These are phyloP conservation scores for Geophilus truncorum DNA, from an alignment of 2,888 invertebrate genomes.

Conservation along the genomic window DNA sequence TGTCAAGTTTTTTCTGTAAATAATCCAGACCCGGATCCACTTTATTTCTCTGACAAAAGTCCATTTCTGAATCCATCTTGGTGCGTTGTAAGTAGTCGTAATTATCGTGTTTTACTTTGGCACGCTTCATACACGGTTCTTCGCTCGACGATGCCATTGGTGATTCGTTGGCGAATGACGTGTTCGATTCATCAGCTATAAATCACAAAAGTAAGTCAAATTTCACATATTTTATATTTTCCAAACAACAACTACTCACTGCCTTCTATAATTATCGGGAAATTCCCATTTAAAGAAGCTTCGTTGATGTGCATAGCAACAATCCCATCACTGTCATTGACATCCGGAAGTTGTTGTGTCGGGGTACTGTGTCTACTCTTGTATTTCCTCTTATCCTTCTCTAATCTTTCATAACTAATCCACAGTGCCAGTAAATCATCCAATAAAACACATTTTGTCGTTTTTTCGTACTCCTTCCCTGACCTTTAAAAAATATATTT, in stretches of 20 bases:
- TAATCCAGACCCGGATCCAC: not conserved
- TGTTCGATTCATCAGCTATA: not conserved
- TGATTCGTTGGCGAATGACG: constrained; percentile 5
- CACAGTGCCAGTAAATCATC: not conserved
- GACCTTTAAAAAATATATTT: not conserved
- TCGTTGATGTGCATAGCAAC: not conserved
- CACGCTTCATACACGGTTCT: not conserved
- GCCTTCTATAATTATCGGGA: not conserved
- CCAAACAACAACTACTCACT: not conserved
- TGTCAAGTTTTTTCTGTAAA: not conserved
- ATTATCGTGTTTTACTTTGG: not conserved
- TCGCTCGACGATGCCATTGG: not conserved
- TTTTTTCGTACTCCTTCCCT: not conserved
- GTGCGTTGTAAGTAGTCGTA: not conserved
- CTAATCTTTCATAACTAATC: not conserved
- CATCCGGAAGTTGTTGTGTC: not conserved
- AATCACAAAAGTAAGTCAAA: not conserved
- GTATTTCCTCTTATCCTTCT: not conserved
- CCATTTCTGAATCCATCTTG: not conserved
- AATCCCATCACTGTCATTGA: not conserved
- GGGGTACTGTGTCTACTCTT: not conserved
- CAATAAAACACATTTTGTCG: not conserved
- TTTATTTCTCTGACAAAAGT: not conserved
- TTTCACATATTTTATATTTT: not conserved
- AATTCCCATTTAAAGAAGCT: not conserved